Base-by-base conservation (phyloP, 2,113 vertebrate species). In the Dryoscopus gambensis region DNA sequence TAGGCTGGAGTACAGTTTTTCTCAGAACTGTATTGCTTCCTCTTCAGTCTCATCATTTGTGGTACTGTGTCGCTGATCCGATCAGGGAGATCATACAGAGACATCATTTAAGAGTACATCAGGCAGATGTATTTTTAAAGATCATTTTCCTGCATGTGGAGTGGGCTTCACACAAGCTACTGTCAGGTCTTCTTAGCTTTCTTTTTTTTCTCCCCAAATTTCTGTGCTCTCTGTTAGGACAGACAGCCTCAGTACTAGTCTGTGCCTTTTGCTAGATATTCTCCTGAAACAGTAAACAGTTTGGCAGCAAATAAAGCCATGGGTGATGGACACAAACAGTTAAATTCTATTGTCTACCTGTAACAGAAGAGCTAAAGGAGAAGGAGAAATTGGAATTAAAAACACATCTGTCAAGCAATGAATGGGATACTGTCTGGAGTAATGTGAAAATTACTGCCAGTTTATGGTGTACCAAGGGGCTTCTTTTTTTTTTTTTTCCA, bases 371-470 rank as follows among this genome's bases (percentile, higher is more conserved):
- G 82, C 39, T 91, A 89, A 87, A 93, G 78, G 39, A 90, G 31
- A 90, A 89, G 37, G 57, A 76, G 57, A 74, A 94, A 94, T 55
- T 70, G 47, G 68, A 92, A 92, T 85, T 90, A 77, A 97, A 90
- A 80, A 53, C 0, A 2, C 25, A 95, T 82, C 78, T 78, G 67
- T 94, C 95, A 85, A 87, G 27, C 49, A 69, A 39, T 83, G 70
- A 91, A 93, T 71, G 73, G 57, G 40, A 77, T 57, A 60, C 44
- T 84, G 55, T 87, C 67, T 93, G 75, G 59, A 93, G 78, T 69
- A 95, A 95, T 52, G 52, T 55, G 90, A 90, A 94, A 93, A 96
- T 89, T 70, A 50, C 91, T 88, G 88, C 65, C 71, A 62, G n/a
- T 2, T 93, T 90, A 79, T 17, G 39, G 69, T 75, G 44, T 82